A percentile compares a stretch with the other conserved stretches of the same genome.
These are phyloP conservation scores for Epinephelus coioides DNA, from an alignment of 2,797 vertebrate species.

Conservation along the genomic window DNA sequence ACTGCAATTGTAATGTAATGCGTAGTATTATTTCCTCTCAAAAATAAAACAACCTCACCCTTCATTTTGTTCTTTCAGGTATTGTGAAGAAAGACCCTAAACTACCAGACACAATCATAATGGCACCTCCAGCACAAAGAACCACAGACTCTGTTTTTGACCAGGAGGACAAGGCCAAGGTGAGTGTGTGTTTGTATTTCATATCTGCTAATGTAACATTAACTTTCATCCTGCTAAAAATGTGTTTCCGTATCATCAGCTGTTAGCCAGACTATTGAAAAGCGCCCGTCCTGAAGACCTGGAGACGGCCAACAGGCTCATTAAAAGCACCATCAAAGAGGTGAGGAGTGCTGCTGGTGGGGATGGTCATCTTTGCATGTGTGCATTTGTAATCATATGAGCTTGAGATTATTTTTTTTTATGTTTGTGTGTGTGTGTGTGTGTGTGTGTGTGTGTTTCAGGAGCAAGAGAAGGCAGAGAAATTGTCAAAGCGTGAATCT, in stretches of 20 bases:
- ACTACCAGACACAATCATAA: constrained; percentile 85
- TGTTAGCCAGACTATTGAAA: constrained; percentile 89
- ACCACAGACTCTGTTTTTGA: constrained; percentile 90
- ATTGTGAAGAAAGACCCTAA: constrained; percentile 92
- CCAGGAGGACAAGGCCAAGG: constrained; percentile 92
- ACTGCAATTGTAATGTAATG: too few relatives aligned
- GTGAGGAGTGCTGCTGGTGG: constrained; percentile 71
- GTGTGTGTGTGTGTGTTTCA: constrained; percentile 56
- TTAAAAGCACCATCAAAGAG: constrained; percentile 91
- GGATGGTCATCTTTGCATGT: not conserved
- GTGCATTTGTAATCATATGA: not conserved
- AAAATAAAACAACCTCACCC: not conserved
- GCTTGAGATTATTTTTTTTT: not conserved
- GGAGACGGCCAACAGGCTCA: constrained; percentile 93
- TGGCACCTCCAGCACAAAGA: constrained; percentile 90
- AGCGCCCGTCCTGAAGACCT: constrained; percentile 90
- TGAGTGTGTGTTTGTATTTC: constrained; percentile 49
- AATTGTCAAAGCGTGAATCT: constrained; percentile 80
- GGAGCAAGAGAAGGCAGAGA: constrained; percentile 92
- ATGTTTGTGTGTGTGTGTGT: constrained; percentile 7
- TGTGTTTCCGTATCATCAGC: constrained; percentile 74
- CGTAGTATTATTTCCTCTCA: not conserved
- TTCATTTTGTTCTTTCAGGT: constrained; percentile 75
- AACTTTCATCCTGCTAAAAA: constrained; percentile 2
- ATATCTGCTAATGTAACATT: not conserved